phyloP scores from a whole-genome alignment of 2,113 vertebrate species.

The Orientallactaga bullata region DNA sequence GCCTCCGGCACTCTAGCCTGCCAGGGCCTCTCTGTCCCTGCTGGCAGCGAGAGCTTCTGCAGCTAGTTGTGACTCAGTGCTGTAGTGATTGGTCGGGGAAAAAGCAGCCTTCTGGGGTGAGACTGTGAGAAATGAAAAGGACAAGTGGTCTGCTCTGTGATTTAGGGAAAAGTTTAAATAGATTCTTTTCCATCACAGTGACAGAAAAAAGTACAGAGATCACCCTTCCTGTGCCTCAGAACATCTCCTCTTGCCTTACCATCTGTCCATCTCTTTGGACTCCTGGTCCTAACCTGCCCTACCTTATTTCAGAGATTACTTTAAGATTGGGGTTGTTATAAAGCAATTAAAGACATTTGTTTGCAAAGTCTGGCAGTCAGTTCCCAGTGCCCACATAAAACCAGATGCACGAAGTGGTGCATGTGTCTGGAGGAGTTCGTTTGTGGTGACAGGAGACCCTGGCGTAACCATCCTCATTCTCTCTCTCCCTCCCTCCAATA shows the following conservation, averaged over 20 bases:
- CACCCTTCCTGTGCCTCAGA: neutral
- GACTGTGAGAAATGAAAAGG: neutral
- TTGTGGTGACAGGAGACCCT: no score
- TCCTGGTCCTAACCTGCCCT: neutral
- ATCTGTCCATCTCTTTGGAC: neutral
- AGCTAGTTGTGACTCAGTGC: neutral
- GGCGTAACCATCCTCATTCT: no score
- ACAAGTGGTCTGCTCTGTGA: neutral
- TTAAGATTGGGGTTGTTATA: no score
- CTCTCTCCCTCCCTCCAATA: no score
- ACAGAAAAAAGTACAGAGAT: neutral
- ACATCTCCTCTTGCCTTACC: neutral
- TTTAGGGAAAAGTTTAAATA: neutral
- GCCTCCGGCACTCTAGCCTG: no score
- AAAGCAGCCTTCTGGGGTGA: neutral
- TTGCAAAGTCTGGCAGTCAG: no score
- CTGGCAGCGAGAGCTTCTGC: neutral
- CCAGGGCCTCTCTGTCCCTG: fast-evolving
- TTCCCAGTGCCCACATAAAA: no score
- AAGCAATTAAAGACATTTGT: no score
- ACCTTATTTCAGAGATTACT: neutral
- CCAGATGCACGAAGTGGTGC: no score
- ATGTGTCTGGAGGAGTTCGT: no score
- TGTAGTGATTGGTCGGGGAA: neutral
- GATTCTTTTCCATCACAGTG: neutral